Conservation (phyloP, 2,113 vertebrate genomes). For the Zapus hudsonius region DNA sequence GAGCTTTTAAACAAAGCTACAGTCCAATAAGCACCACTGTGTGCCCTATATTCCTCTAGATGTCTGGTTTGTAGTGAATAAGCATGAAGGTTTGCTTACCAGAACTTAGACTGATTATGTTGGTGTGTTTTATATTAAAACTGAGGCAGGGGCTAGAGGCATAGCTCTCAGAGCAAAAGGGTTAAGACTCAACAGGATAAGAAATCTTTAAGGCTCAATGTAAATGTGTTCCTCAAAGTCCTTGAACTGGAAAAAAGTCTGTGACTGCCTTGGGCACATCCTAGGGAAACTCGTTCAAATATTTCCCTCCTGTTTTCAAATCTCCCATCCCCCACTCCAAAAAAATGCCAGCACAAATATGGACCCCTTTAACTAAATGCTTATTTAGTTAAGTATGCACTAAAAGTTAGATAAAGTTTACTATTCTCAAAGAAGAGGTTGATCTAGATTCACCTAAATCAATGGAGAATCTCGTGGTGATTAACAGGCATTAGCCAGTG, state of each 20-base stretch:
- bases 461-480: background rate
- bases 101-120: background rate
- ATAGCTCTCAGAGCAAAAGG: background rate
- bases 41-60: background rate
- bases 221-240: background rate
- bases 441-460: constrained; percentile 38
- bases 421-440: constrained; percentile 26
- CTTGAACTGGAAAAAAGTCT: background rate
- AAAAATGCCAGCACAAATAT: background rate
- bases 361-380: background rate
- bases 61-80: background rate
- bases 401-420: constrained; percentile 29
- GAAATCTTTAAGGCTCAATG: background rate
- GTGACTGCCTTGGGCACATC: background rate
- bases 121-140: background rate
- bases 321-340: background rate
- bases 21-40: constrained; percentile 13
- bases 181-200: background rate
- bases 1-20: constrained; percentile 43
- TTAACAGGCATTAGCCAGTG: background rate
- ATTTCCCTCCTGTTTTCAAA: background rate
- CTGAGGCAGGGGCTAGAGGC: background rate
- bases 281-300: background rate
- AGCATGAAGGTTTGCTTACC: constrained; percentile 27
- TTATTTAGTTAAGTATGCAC: constrained; percentile 27